Conservation (phyloP, 2,888 invertebrate genomes). For the Abscondita cerata region DNA sequence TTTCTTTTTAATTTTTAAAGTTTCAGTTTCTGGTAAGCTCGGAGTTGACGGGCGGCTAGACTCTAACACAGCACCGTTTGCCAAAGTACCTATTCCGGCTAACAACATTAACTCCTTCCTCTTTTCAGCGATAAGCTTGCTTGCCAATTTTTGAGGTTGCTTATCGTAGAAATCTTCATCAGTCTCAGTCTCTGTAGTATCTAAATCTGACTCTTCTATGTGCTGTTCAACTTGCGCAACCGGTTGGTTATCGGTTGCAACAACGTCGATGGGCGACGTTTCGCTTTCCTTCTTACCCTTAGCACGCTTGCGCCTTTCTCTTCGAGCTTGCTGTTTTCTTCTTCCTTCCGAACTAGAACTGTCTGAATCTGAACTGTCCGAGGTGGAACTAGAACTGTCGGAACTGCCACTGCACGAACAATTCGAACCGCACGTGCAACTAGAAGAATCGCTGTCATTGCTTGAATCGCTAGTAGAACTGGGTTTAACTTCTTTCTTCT, state of each 20-base stretch:
- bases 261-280: constrained; percentile 61
- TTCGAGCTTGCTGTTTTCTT: constrained; percentile 57
- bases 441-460: constrained; percentile 76
- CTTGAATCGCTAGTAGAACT: constrained; percentile 80
- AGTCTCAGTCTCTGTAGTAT: constrained; percentile 84
- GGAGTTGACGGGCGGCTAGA: constrained; percentile 72
- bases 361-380: constrained; percentile 64
- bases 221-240: constrained; percentile 62
- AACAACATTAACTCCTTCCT: constrained; percentile 71
- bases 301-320: constrained; percentile 56
- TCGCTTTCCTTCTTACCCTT: constrained; percentile 56
- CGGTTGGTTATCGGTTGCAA: constrained; percentile 61
- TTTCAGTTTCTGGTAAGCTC: constrained; percentile 60
- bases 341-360: constrained; percentile 66
- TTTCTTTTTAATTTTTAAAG: constrained; percentile 68
- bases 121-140: constrained; percentile 76
- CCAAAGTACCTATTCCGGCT: constrained; percentile 68
- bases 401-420: constrained; percentile 82
- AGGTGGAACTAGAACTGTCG: constrained; percentile 60
- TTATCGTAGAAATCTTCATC: constrained; percentile 90
- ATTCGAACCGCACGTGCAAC: constrained; percentile 83
- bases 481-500: constrained; percentile 46
- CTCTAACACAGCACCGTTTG: constrained; percentile 67
- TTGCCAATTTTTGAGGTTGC: constrained; percentile 78
- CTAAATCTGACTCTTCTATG: constrained; percentile 82